phyloP scores from a whole-genome alignment of 2,888 invertebrate species.

The Malthinus flaveolus region DNA sequence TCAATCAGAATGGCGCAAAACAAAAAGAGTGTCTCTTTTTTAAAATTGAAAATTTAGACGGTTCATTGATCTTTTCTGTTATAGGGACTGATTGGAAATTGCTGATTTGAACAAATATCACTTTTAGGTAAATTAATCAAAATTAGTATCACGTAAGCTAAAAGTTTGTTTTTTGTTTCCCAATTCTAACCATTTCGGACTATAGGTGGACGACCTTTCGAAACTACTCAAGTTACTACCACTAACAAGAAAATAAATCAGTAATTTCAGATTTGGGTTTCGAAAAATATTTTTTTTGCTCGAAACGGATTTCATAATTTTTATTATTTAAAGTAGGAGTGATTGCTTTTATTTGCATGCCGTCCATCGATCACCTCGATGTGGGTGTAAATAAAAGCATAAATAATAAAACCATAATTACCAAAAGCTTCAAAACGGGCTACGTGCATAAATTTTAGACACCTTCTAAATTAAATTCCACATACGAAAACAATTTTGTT shows the following conservation, averaged over 20 bases:
- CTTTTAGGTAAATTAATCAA: too few relatives aligned
- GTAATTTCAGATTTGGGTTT: background rate
- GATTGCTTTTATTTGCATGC: too few relatives aligned
- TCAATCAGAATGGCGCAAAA: background rate
- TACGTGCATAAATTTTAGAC: conserved; percentile 6
- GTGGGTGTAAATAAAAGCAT: conserved; percentile 17
- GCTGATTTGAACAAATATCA: too few relatives aligned
- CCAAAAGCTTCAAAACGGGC: background rate
- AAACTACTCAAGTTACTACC: conserved; percentile 4
- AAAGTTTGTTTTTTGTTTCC: too few relatives aligned
- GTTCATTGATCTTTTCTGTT: background rate
- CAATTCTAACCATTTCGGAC: too few relatives aligned
- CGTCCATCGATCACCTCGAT: background rate
- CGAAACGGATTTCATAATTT: too few relatives aligned
- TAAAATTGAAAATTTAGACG: too few relatives aligned
- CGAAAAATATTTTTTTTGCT: too few relatives aligned
- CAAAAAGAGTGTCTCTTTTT: background rate
- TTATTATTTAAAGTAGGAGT: too few relatives aligned
- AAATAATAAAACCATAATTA: conserved; percentile 15
- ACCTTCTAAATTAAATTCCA: conserved; percentile 9
- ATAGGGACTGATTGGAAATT: too few relatives aligned
- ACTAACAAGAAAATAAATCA: conserved; percentile 4
- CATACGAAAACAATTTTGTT: conserved; percentile 10
- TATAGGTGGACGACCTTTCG: conserved; percentile 1
- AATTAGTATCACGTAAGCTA: too few relatives aligned